Percentiles rank a stretch among this genome's conserved stretches.
These are phyloP conservation scores for Agonum fuliginosum DNA, from an alignment of 2,888 invertebrate genomes.

Conservation along the genomic window DNA sequence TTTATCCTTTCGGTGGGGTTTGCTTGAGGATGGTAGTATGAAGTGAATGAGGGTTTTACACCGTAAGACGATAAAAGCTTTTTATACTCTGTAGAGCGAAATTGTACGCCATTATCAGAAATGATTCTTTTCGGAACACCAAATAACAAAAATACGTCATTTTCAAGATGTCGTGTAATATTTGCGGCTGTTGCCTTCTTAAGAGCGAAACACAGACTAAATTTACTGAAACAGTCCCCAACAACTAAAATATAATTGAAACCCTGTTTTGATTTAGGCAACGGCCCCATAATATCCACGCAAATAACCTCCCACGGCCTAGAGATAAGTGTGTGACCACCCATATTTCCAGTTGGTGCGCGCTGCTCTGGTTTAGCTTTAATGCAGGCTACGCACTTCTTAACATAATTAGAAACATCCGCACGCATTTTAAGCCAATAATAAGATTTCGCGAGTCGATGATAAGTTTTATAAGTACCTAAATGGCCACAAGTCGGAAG, in stretches of 20 bases:
- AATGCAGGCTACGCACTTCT: constrained; percentile 63
- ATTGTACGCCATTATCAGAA: constrained; percentile 62
- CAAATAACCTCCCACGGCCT: constrained; percentile 60
- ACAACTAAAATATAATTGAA: constrained; percentile 56
- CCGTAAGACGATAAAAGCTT: constrained; percentile 44
- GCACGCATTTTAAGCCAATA: neutral
- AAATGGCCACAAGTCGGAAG: neutral
- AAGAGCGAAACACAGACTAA: constrained; percentile 61
- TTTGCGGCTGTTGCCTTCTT: constrained; percentile 53
- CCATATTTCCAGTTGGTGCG: constrained; percentile 63
- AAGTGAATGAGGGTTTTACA: constrained; percentile 53
- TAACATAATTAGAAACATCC: constrained; percentile 61
- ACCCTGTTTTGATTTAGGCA: constrained; percentile 57
- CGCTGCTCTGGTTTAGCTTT: constrained; percentile 62
- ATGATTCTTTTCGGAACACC: constrained; percentile 60
- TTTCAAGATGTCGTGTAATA: too few species aligned
- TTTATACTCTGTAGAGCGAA: constrained; percentile 55
- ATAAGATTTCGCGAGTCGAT: neutral
- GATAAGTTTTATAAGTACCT: neutral
- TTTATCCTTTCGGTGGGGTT: constrained; percentile 61
- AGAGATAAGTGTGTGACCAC: constrained; percentile 54
- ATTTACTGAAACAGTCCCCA: constrained; percentile 62
- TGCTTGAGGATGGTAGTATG: constrained; percentile 57
- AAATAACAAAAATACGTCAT: too few species aligned
- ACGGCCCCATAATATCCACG: too few species aligned